Evolutionary conservation across 2,113 vertebrate genomes (phyloP).

Genomic region (Atherinomorus stipes): DNA sequence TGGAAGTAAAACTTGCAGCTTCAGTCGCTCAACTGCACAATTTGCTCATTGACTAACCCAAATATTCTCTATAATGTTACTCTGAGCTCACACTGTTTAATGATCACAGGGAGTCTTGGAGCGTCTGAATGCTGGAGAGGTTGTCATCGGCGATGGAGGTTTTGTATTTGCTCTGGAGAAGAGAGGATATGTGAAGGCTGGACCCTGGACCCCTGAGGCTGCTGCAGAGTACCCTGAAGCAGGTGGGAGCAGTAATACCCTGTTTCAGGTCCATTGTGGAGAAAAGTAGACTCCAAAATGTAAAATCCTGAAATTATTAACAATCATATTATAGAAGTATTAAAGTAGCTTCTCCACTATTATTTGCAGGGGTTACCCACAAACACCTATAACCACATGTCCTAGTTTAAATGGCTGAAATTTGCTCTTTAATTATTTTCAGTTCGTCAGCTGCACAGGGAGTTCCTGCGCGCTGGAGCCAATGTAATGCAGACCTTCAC

Average conservation of each 20-base stretch:
- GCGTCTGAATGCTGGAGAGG: slow-evolving; percentile 89
- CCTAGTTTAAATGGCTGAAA: not conserved
- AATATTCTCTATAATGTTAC: not conserved
- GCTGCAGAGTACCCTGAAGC: slow-evolving; percentile 93
- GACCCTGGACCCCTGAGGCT: slow-evolving; percentile 97
- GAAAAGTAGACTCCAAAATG: too few species aligned
- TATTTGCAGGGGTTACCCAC: too few species aligned
- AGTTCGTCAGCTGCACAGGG: slow-evolving; percentile 97
- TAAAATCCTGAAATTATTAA: not conserved
- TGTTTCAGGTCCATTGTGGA: not conserved
- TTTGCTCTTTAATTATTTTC: slow-evolving; percentile 21
- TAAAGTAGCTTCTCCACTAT: too few species aligned
- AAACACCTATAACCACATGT: too few species aligned
- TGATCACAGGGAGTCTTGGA: slow-evolving; percentile 82
- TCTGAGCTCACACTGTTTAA: not conserved
- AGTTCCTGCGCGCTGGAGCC: slow-evolving; percentile 94
- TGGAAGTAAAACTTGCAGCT: slow-evolving; percentile 2
- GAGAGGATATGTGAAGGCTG: slow-evolving; percentile 96
- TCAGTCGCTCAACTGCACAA: not conserved
- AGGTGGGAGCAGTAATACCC: slow-evolving; percentile 78
- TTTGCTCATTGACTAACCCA: not conserved
- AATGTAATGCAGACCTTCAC: slow-evolving; percentile 98
- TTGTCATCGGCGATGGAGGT: slow-evolving; percentile 96
- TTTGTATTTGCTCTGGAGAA: slow-evolving; percentile 98
- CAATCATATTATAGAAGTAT: not conserved